phyloP scores from a whole-genome alignment of 1,140 invertebrate genomes.

The Aphelenchoides fujianensis region DNA sequence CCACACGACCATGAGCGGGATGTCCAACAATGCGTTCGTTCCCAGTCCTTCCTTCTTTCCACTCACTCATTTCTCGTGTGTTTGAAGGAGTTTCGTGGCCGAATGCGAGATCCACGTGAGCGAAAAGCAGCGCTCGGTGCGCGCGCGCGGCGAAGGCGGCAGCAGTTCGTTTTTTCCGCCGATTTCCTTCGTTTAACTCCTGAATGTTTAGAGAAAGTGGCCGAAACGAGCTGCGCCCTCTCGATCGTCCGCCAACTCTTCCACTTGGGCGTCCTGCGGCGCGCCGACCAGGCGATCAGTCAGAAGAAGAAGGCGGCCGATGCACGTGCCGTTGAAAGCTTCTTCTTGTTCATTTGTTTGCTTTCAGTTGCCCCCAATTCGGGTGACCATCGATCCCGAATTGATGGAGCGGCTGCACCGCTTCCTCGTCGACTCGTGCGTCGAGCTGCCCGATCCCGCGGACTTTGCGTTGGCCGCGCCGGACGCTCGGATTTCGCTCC shows the following conservation, averaged over 20 bases:
- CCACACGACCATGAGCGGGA: constrained; percentile 14
- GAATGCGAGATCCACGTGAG: constrained; percentile 26
- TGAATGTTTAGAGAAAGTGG: constrained; percentile 78
- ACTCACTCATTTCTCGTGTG: constrained; percentile 1
- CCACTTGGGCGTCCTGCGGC: constrained; percentile 87
- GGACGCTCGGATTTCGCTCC: constrained; percentile 65
- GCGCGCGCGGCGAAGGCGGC: constrained; percentile 17
- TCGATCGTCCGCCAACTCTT: constrained; percentile 88
- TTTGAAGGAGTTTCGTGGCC: constrained; percentile 37
- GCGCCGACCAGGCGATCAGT: constrained; percentile 70
- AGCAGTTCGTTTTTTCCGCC: too few relatives aligned
- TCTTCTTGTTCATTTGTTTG: constrained; percentile 11
- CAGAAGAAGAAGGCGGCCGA: constrained; percentile 75
- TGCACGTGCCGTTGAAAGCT: constrained; percentile 23
- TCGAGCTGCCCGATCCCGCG: constrained; percentile 42
- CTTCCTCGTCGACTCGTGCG: constrained; percentile 28
- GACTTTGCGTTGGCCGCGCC: constrained; percentile 12
- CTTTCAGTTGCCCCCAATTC: constrained; percentile 48
- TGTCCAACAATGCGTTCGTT: constrained; percentile 26
- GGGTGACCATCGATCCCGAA: constrained; percentile 35
- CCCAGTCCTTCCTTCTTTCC: constrained; percentile 11
- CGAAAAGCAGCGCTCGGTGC: constrained; percentile 6
- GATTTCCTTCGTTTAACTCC: too few relatives aligned
- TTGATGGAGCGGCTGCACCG: constrained; percentile 32
- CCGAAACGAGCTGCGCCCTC: constrained; percentile 90